phyloP scores from a whole-genome alignment of 2,113 vertebrate species.

The Corythornis vintsioides region DNA sequence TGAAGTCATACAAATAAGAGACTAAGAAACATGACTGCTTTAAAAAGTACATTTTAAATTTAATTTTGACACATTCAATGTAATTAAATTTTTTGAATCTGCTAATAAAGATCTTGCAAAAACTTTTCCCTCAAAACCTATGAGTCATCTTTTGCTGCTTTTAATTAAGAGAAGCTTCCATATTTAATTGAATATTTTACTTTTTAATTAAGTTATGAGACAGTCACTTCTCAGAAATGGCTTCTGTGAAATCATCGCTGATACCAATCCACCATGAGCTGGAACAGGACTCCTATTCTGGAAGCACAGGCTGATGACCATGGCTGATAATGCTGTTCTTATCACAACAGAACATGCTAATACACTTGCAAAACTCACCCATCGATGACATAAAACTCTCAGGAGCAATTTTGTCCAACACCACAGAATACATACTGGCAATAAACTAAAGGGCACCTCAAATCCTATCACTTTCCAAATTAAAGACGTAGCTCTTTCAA shows the following conservation, averaged over 20 bases:
- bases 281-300: neutral
- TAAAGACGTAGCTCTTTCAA: neutral
- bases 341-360: neutral
- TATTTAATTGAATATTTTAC: neutral
- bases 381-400: neutral
- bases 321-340: neutral
- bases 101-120: neutral
- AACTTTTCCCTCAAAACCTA: neutral
- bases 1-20: neutral
- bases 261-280: neutral
- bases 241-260: neutral
- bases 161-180: conserved; percentile 9
- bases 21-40: neutral
- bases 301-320: neutral
- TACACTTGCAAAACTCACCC: neutral
- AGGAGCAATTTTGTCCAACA: neutral
- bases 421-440: neutral
- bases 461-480: neutral
- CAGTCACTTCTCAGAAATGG: neutral
- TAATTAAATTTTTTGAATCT: neutral
- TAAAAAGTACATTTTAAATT: neutral
- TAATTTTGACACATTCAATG: neutral
- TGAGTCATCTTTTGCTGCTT: neutral
- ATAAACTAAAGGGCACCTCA: neutral
- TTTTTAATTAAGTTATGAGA: conserved; percentile 11